Conservation (phyloP, 2,113 vertebrate genomes). For the Myanophis thanlyinensis region DNA sequence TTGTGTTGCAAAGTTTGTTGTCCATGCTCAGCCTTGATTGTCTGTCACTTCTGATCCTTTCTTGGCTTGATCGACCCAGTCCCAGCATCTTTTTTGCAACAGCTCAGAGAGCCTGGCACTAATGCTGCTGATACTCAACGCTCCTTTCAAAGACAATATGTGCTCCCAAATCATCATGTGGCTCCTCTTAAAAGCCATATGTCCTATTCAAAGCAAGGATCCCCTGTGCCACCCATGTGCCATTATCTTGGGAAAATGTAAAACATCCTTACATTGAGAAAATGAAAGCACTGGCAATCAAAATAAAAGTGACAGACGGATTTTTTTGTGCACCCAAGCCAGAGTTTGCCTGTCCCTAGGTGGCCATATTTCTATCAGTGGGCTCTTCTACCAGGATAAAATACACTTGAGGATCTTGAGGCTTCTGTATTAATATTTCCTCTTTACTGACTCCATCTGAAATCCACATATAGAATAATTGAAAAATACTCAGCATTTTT, state of each 20-base stretch:
- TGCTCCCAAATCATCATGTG: slow-evolving; percentile 57
- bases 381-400: not conserved
- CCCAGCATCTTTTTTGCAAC: slow-evolving; percentile 53
- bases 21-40: not conserved
- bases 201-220: slow-evolving; percentile 57
- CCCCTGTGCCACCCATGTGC: slow-evolving; percentile 15
- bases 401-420: not conserved
- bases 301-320: slow-evolving; percentile 55
- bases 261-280: slow-evolving; percentile 56
- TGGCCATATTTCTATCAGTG: slow-evolving; percentile 24
- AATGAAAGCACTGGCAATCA: slow-evolving; percentile 20
- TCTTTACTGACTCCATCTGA: not conserved
- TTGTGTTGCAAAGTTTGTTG: not conserved
- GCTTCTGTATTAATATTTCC: not conserved
- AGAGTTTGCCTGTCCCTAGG: slow-evolving; percentile 49
- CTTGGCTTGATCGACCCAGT: slow-evolving; percentile 26
- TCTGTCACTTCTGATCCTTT: slow-evolving; percentile 26
- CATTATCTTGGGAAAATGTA: slow-evolving; percentile 23
- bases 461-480: not conserved
- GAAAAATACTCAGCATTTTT: not conserved
- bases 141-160: slow-evolving; percentile 63
- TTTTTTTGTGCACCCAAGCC: slow-evolving; percentile 56
- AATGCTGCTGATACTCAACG: slow-evolving; percentile 48
- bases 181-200: slow-evolving; percentile 47
- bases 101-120: slow-evolving; percentile 41